Evolutionary conservation across 2,113 vertebrate species (phyloP).

Genomic region (Charadrius vociferus): DNA sequence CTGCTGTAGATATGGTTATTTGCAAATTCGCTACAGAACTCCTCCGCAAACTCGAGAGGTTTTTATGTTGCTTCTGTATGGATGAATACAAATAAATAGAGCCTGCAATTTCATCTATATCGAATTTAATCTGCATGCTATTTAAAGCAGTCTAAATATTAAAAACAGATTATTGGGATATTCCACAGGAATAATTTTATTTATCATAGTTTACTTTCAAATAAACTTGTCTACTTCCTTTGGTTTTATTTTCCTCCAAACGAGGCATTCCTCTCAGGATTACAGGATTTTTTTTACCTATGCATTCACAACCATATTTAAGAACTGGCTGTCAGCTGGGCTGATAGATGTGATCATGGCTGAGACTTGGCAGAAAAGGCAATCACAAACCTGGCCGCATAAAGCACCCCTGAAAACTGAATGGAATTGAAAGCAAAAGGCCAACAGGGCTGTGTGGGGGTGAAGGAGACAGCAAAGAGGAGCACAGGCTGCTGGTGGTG

Average conservation of each 20-base stretch:
- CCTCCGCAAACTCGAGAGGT: background rate
- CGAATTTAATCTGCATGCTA: background rate
- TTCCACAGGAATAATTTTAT: background rate
- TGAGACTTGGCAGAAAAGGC: background rate
- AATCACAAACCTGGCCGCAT: background rate
- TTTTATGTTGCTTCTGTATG: background rate
- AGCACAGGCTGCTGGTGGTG: background rate
- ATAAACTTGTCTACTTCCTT: background rate
- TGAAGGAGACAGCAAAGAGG: background rate
- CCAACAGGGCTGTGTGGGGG: accelerated
- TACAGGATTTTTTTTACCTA: background rate
- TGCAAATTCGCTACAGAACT: constrained; percentile 31
- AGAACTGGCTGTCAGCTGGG: background rate
- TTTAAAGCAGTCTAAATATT: background rate
- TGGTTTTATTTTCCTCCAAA: background rate
- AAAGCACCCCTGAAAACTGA: background rate
- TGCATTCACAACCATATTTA: background rate
- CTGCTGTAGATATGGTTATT: constrained; percentile 26
- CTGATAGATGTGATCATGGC: background rate
- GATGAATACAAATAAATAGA: constrained; percentile 17
- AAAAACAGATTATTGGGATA: background rate
- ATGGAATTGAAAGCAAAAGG: background rate
- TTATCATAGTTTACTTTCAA: background rate
- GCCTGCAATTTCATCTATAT: constrained; percentile 9
- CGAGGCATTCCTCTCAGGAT: background rate